phyloP scores from a whole-genome alignment of 2,797 vertebrate genomes.

The Pelochelys cantorii region DNA sequence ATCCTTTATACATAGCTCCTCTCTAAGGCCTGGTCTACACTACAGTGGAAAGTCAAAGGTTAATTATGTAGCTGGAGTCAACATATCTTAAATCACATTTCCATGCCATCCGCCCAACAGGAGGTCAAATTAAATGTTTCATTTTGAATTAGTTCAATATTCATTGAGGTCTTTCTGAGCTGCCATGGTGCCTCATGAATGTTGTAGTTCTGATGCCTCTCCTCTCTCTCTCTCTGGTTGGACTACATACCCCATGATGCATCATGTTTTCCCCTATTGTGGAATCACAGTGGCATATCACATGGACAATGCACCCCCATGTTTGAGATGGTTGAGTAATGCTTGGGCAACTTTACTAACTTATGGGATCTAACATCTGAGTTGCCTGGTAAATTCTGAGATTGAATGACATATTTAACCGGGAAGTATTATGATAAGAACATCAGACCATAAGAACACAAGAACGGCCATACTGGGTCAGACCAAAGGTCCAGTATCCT shows the following conservation, averaged over 20 bases:
- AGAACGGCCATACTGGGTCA: too few relatives aligned
- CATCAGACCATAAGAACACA: too few relatives aligned
- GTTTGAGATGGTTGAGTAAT: background rate
- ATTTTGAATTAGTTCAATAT: background rate
- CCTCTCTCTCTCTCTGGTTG: background rate
- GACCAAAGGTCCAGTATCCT: too few relatives aligned
- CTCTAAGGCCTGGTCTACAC: too few relatives aligned
- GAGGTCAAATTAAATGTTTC: conserved; percentile 4
- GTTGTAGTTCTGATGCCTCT: background rate
- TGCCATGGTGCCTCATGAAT: background rate
- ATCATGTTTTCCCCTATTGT: background rate
- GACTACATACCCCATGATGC: background rate
- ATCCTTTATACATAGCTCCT: too few relatives aligned
- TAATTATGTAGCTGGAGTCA: too few relatives aligned
- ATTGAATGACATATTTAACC: background rate
- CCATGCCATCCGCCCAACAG: too few relatives aligned
- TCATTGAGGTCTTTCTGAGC: background rate
- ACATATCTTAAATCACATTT: too few relatives aligned
- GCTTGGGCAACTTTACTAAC: background rate
- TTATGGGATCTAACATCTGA: background rate
- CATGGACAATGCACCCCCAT: background rate
- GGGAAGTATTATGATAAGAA: background rate
- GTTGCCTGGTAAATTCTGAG: background rate
- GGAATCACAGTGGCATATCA: background rate
- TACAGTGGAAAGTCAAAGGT: too few relatives aligned